Conservation (phyloP, 2,888 invertebrate species). For the Phengaris alcon region DNA sequence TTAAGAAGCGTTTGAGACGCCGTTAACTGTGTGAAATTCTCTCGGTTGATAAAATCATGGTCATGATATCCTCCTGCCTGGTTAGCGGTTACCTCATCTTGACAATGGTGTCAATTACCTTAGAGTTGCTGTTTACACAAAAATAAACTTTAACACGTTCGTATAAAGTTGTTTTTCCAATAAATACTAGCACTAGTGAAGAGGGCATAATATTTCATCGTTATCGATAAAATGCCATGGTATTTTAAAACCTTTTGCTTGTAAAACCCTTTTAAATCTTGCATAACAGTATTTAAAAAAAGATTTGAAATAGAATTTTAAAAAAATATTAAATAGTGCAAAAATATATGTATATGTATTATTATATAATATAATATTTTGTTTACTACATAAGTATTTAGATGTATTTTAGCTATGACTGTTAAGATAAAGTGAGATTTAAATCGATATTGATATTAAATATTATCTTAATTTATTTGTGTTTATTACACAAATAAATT, state of each 20-base stretch:
- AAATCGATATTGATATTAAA: too few relatives aligned
- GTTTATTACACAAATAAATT: too few relatives aligned
- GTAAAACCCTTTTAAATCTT: too few relatives aligned
- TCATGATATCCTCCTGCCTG: background rate
- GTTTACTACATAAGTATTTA: too few relatives aligned
- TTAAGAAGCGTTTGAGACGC: background rate
- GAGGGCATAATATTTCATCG: background rate
- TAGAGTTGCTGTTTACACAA: background rate
- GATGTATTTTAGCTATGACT: too few relatives aligned
- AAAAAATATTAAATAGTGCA: too few relatives aligned
- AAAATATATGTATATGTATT: too few relatives aligned
- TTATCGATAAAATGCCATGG: background rate
- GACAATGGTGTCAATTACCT: conserved; percentile 13
- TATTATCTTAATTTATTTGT: too few relatives aligned
- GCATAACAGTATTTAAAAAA: too few relatives aligned
- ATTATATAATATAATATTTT: too few relatives aligned
- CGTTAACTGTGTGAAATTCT: background rate
- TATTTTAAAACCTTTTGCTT: background rate
- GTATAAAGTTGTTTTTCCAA: background rate
- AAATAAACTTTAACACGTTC: background rate
- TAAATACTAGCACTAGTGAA: background rate
- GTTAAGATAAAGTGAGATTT: too few relatives aligned
- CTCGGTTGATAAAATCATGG: background rate
- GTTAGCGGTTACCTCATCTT: background rate
- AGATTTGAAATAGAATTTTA: too few relatives aligned